Evolutionary conservation across 2,888 invertebrate genomes (phyloP).

Genomic region (Epinotia nisella): DNA sequence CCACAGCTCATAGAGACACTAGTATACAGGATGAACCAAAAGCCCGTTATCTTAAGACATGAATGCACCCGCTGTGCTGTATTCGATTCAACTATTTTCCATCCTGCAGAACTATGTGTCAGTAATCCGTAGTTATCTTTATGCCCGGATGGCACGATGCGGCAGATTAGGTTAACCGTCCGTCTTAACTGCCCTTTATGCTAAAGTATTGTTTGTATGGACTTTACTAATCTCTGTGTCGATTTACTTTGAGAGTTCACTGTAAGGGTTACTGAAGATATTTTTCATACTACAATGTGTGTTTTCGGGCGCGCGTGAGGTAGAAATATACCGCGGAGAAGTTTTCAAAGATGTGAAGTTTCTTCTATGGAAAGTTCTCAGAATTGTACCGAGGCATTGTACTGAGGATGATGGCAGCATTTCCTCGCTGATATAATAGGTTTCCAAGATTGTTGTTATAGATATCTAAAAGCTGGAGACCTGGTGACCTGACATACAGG

Average conservation of each 20-base stretch:
- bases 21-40: background rate
- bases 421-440: too few relatives aligned
- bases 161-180: conserved; percentile 27
- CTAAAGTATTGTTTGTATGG: conserved; percentile 27
- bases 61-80: background rate
- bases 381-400: too few relatives aligned
- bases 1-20: too few relatives aligned
- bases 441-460: too few relatives aligned
- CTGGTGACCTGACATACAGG: too few relatives aligned
- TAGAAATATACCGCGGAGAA: too few relatives aligned
- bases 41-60: too few relatives aligned
- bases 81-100: background rate
- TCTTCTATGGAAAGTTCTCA: too few relatives aligned
- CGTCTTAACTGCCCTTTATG: conserved; percentile 33
- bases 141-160: conserved; percentile 20
- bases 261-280: background rate
- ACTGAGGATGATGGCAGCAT: too few relatives aligned
- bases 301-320: too few relatives aligned
- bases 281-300: background rate
- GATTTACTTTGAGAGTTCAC: background rate
- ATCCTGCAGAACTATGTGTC: conserved; percentile 10
- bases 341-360: too few relatives aligned
- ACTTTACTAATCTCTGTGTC: conserved; percentile 14
- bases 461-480: too few relatives aligned
- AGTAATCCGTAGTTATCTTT: conserved; percentile 30